Evolutionary conservation across 1,140 invertebrate species (phyloP), one percentile per base, ranked within the genome.

Genomic region (Zaprionus kolodkinae): DNA sequence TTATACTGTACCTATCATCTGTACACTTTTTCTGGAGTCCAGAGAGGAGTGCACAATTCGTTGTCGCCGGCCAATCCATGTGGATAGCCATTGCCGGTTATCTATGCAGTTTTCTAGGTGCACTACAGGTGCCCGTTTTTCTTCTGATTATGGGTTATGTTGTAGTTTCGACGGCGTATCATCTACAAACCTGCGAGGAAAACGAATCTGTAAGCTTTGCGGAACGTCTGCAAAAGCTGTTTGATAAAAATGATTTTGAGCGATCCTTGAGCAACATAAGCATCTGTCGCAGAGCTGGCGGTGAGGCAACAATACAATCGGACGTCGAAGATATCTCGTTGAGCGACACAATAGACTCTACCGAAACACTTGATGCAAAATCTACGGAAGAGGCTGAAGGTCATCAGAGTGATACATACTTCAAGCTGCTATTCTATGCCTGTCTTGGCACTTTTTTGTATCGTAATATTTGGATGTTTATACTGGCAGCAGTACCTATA

Each of bases 51-150:
- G 70, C 69, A 0, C 84, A 92, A 43, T 95, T 95, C 74, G 93
- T 93, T 43, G 93, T 94, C 38, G 83, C 93, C 9, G 94, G 95
- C 0, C 94, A 94, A 66, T 89, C 91, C 0, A 90, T 95, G 38
- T 95, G 95, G 95, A 88, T 95, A 13, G 84, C 95, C 9, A 91
- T 95, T 17, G 94, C 94, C 54, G 92, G 94, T 40, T 95, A 94
- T 80, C 17, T 94, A 9, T 94, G 94, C 6, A 94, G 94, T 68
- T 91, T 93, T 57, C 86, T 95, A 21, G 94, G 94, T 9, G 91
- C 93, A 11, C 93, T 95, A 40, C 94, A 94, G 82, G 92, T 95
- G 35, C 87, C 94, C 11, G 85, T 94, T 3, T 95, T 95, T 74
- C 83, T 94, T 5, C 36, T 89, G 12, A 75, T 90, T 6, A 92